Evolutionary conservation across 2,888 invertebrate genomes (phyloP), one percentile per base, ranked within the genome.

Genomic region (Brenthis hecate): DNA sequence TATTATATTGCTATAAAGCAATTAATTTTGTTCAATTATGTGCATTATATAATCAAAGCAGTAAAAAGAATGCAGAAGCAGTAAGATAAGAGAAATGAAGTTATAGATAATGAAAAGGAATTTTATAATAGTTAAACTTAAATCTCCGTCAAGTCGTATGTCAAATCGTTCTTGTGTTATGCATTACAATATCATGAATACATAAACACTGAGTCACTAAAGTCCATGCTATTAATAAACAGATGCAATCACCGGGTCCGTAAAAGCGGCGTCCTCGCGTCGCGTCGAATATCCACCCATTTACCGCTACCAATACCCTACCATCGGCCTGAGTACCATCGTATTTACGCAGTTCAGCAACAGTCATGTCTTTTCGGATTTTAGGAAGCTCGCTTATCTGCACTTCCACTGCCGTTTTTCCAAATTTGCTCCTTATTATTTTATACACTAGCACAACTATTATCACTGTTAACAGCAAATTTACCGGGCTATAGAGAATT

Each of bases 241-340:
- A 70, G 58, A 80, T 85, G 81, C 80, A 88, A 87, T 86, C 93
- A 98, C 99, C 98, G 89, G 98, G 98, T 28, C 99, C 99, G 89
- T 99, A 99, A 88, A 98, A 98, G 74, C 95, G 94, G 82, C 96
- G 96, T 70, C 98, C 98, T 83, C 95, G 95, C 55, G 99, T 98
- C 75, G 96, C 98, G 92, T 99, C 99, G 91, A 98, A 99, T 64
- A 99, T 96, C 92, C 95, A 98, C 36, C 98, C 98, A 87, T 99
- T 98, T 65, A 99, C 97, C 11, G 98, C 99, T 56, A 99, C 95
- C 74, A 99, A 93, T 72, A 99, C 96, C 75, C 99, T 93, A 36
- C 98, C 98, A 81, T 98, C 98, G 47, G 95, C 93, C 81, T 96
- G 96, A 66, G 92, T 96, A 6, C 99, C 99, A 85, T 99, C 97